Evolutionary conservation across 1,140 invertebrate species (phyloP), one percentile per base, ranked within the genome.

Genomic region (Aphelinus certus): DNA sequence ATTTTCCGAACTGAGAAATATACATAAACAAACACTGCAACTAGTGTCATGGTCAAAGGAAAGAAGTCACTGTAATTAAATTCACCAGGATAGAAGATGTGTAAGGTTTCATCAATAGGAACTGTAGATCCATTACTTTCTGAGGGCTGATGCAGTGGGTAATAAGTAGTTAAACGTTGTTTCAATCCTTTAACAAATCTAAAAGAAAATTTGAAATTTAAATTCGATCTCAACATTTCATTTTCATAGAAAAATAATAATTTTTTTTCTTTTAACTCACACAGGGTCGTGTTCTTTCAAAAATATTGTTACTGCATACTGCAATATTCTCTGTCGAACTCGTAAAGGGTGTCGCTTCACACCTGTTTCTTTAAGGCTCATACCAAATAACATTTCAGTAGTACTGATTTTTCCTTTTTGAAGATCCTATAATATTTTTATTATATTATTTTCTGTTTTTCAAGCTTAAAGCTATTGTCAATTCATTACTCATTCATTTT

Each of bases 1-100:
- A 98, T 96, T 90, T 98, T 97, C 81, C 96, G 90, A 9, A 98
- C 94, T 62, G 96, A 98, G 84, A 98, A 99, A 82, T 98, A 98
- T 3, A 98, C 92, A 81, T 98, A 98, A 3, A 96, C 87, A 84
- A 98, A 97, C 7, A 98, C 88, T 10, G 95, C 89, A 10, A 95
- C 84, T 80, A 98, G 98, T 6, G 95, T 94, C 71, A 95, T 91
- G 43, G 93, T 90, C 1, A 98, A 84, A 0, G 96, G 96, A 57
- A 97, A 90, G 75, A 97, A 92, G 83, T 98, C 96, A 79, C 92
- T 91, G 77, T 96, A 93, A 82, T 95, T 95, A 77, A 96, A 95
- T 83, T 95, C 93, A 63, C 94, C 93, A 62, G 96, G 94, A 87
- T 96, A 97, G 83, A 95, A 93, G 61, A 97, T 92, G 64, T 96